Base-by-base conservation (phyloP, 2,113 vertebrate genomes). In the Seriola dumerili region DNA sequence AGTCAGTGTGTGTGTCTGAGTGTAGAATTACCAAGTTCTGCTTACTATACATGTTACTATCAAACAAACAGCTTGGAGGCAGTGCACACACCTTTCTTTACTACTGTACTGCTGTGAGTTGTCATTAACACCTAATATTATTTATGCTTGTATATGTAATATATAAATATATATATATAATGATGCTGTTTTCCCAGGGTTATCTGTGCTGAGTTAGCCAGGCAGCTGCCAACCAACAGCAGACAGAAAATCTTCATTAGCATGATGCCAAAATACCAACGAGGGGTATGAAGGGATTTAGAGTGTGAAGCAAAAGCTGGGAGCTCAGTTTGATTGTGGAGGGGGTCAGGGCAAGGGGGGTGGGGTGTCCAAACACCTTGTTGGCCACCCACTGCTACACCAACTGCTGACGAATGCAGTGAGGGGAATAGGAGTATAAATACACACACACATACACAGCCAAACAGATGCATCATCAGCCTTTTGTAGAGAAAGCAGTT, bases 401-500 rank as follows among this genome's bases (percentile, higher is more conserved):
- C 69, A 75, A 90, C 71, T 89, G 87, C 91, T 89, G 83, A 90
- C 88, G 73, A 83, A 85, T 83, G 77, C 83, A 85, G 73, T 4
- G 70, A 74, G 50, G 59, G 78, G 76, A 69, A 79, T 14, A 67
- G 46, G 42, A 66, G 72, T 42, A 75, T 65, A 57, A 74, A 68
- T 17, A 72, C 63, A 63, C 81, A 71, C 65, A 74, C 16, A 73
- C 40, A 73, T 0, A 50, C 13, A 72, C 36, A 73, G 66, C 16
- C 59, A 68, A 63, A 71, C 66, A 81, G 55, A 71, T 68, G 42
- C 55, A 68, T 83, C 76, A 32, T 78, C 42, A 14, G 62, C n/a
- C 1, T 92, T 93, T 84, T 91, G 85, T 87, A 61, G 78, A 80
- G 81, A 72, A 87, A 89, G 80, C 85, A 81, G 23, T 84, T 94